Base-by-base conservation (phyloP, 1,140 invertebrate species). In the Camponotus pennsylvanicus region DNA sequence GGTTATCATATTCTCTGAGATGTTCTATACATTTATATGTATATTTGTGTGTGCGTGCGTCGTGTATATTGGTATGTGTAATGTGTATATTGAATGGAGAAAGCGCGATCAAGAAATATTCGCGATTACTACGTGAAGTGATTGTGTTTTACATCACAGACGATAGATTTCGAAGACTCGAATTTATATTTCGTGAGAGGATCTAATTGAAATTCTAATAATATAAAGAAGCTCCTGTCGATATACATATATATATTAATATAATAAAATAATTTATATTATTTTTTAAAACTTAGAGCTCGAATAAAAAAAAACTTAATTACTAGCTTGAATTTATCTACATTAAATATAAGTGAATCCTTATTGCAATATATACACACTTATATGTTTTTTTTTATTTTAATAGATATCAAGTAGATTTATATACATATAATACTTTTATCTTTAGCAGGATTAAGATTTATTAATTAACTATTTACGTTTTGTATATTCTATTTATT, bases 1-100 rank as follows among this genome's bases (percentile, higher is more conserved):
- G 79, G 9, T 83, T 83, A 83, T 15, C 69, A 83, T 75, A 61
- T 83, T 83, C 40, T 83, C 67, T 73, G 55, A 83, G 69, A 75
- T 83, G 13, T 73, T 63, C 64, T 86, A 55, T 86, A 86, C 49
- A 86, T 82, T 57, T 86, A 63, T 80, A 32, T 80, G 80, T 70
- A 49, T 80, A 21, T 79, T 40, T 79, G n/a, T 32, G 75, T 42
- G 15, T 6, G 59, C 13, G 8, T 34, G 73, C 27, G 27, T 75
- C 27, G 18, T 75, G 55, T n/a, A 21, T 45, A 18, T 11, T 21
- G 13, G 9, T 49, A 42, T 42, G n/a, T 59, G n/a, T 59, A 67
- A 42, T 77, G 18, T 66, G 32, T 69, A 27, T 55, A 34, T 78
- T 61, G 55, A 73, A 42, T 49, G 55, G 18, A 45, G n/a, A 55